Evolutionary conservation across 92 coral and sea anemone genomes (phyloP).

Genomic region (Palythoa caribaeorum): DNA sequence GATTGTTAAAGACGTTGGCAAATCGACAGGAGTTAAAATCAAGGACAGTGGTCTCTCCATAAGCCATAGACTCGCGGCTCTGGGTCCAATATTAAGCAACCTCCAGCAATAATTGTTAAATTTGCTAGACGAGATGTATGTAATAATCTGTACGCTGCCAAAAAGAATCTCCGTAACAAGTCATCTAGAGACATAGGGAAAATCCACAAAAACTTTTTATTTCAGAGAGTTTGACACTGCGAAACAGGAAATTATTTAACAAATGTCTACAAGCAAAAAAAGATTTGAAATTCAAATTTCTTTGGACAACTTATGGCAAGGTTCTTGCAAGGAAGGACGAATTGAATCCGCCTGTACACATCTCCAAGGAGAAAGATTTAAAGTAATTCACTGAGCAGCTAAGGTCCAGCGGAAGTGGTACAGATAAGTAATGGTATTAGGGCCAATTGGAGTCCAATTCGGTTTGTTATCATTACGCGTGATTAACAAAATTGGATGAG

Average conservation of each 20-base stretch:
- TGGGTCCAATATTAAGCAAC: neutral
- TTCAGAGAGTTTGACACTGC: constrained; percentile 14
- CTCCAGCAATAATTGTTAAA: constrained; percentile 12
- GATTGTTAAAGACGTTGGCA: constrained; percentile 27
- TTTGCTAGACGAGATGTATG: constrained; percentile 2
- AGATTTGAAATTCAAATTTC: constrained; percentile 21
- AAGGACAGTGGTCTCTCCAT: constrained; percentile 18
- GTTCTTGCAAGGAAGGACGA: neutral
- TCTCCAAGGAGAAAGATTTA: too few species aligned
- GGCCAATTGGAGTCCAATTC: too few species aligned
- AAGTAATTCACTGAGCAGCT: too few species aligned
- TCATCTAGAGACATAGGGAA: constrained; percentile 17
- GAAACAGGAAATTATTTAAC: constrained; percentile 2
- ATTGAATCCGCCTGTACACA: too few species aligned
- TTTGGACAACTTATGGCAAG: constrained; percentile 20
- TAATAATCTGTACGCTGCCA: constrained; percentile 16
- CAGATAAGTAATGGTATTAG: too few species aligned
- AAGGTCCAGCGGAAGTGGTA: too few species aligned
- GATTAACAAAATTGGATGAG: too few species aligned
- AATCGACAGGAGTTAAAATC: neutral
- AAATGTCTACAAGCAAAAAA: constrained; percentile 3
- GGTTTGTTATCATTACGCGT: too few species aligned
- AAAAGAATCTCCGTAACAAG: constrained; percentile 19
- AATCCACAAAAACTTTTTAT: neutral
- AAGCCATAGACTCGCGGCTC: neutral